These are phyloP conservation scores for Brachypteracias leptosomus DNA, from an alignment of 2,113 vertebrate species.

Conservation along the genomic window DNA sequence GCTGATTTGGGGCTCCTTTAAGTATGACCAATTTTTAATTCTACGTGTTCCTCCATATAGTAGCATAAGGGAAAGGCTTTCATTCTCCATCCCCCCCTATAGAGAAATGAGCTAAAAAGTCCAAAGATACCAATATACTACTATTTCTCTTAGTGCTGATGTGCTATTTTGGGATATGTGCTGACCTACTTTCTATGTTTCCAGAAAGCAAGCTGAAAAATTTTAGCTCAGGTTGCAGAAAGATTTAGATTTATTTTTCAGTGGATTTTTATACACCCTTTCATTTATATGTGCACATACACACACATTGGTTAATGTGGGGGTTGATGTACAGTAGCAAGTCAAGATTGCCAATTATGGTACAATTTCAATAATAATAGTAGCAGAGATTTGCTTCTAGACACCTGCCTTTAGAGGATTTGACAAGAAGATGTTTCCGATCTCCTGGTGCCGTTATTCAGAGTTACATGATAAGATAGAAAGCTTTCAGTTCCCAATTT, in stretches of 20 bases:
- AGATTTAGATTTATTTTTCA: slow-evolving; percentile 7
- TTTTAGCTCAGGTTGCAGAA: neutral
- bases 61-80: neutral
- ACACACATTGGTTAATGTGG: neutral
- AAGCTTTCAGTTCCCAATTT: neutral
- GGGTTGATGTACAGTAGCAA: neutral
- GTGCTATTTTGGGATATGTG: slow-evolving; percentile 27
- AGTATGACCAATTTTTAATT: neutral
- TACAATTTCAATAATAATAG: neutral
- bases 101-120: neutral
- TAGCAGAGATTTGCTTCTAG: neutral
- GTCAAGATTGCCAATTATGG: neutral
- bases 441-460: neutral
- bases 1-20: neutral
- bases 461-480: neutral
- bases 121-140: neutral
- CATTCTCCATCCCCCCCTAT: neutral
- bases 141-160: neutral
- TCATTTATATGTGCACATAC: neutral
- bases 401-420: neutral
- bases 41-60: neutral
- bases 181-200: slow-evolving; percentile 48
- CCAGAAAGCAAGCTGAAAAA: slow-evolving; percentile 9
- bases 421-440: neutral
- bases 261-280: neutral